Percentiles rank a stretch among this genome's conserved stretches.
These are phyloP conservation scores for Leptonema lineaticorne DNA, from an alignment of 1,140 invertebrate genomes.

Conservation along the genomic window DNA sequence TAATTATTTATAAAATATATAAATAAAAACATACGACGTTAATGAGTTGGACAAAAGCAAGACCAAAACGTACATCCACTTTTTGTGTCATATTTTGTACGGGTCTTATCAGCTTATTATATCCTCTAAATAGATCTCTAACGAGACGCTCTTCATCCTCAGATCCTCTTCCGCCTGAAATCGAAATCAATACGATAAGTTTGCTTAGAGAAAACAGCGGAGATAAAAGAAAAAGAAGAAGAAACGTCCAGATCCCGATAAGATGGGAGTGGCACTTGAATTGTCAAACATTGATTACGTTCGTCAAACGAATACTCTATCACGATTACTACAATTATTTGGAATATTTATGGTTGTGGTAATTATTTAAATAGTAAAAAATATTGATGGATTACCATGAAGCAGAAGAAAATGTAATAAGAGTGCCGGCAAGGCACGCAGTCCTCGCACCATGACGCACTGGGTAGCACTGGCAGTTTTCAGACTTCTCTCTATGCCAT, in stretches of 20 bases:
- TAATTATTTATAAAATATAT: neutral
- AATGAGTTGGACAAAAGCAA: constrained; percentile 98
- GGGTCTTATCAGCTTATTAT: constrained; percentile 98
- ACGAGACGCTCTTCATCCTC: constrained; percentile 96
- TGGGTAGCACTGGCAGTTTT: constrained; percentile 34
- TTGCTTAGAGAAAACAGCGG: neutral
- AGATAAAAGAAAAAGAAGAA: neutral
- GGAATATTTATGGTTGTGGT: neutral
- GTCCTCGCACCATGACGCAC: constrained; percentile 34
- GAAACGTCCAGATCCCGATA: too few species aligned
- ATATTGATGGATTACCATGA: constrained; percentile 25
- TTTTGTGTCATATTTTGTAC: constrained; percentile 97
- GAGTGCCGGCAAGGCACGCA: constrained; percentile 37
- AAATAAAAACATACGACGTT: constrained; percentile 83
- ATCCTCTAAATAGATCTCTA: constrained; percentile 94
- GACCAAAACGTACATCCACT: constrained; percentile 92
- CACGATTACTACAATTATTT: neutral
- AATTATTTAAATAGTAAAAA: neutral
- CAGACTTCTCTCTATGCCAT: neutral
- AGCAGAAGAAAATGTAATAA: constrained; percentile 39
- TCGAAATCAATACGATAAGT: neutral
- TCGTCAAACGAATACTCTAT: neutral
- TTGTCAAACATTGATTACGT: neutral
- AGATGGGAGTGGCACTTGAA: constrained; percentile 13
- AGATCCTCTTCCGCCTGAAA: constrained; percentile 53